Base-by-base conservation (phyloP, 2,888 invertebrate species). In the Brachypterus glaber region DNA sequence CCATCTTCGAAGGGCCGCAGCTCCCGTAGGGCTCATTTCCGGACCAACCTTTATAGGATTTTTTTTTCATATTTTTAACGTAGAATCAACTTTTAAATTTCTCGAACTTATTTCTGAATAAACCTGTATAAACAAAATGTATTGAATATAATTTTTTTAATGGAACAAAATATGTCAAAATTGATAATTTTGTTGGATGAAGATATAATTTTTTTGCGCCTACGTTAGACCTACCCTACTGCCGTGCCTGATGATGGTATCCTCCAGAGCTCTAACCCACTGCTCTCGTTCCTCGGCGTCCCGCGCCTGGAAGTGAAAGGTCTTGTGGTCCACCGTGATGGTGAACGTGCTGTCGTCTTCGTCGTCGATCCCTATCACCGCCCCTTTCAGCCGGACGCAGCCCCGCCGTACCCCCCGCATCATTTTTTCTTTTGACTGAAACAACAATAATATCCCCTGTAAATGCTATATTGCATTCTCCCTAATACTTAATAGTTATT, bases 311-410 rank as follows among this genome's bases (percentile, higher is more conserved):
- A 98, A 95, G 68, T 98, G 98, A 70, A 98, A 98, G 9, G 95
- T 95, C 69, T 98, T 99, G 55, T 95, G 91, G 68, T 98, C 98
- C 33, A 96, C 96, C 3, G 95, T 96, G 57, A 98, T 92, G 33
- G 97, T 98, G 70, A 98, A 99, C 3, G 96, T 96, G 59, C 95
- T 92, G 67, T 98, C 97, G 64, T 97, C 96, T 66, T 96, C 96
- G 63, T 96, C 95, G 62, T 98, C 97, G 53, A 99, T 98, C 32
- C 98, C 98, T 58, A 99, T 90, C 29, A 97, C 85, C 1, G 98
- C 97, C 33, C 93, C 95, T 66, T 92, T 84, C 29, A 98, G 73
- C n/a, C 96, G 76, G 18, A 98, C 96, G 70, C 97, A 97, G 35
- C 98, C 97, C 46, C 97, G 77, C 42, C 96, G 74, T 21, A 95